Conservation (phyloP, 2,888 invertebrate genomes). For the Cylloceria caligata region DNA sequence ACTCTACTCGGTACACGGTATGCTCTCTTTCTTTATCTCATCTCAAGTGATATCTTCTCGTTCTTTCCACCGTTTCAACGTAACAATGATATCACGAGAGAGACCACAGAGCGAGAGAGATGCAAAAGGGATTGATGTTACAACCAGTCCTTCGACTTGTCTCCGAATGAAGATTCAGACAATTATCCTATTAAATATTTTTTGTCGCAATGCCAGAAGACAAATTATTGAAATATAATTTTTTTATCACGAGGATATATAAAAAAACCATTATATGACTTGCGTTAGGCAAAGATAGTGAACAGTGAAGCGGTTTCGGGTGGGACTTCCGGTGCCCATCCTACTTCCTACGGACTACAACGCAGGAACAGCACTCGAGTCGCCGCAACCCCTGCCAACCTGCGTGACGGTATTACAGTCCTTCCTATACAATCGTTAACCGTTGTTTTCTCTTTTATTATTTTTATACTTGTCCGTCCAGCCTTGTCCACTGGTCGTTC, state of each 20-base stretch:
- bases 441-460: constrained; percentile 63
- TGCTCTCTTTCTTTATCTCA: constrained; percentile 39
- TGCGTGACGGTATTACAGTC: constrained; percentile 75
- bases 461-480: constrained; percentile 32
- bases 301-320: constrained; percentile 70
- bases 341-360: constrained; percentile 77
- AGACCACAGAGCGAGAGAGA: constrained; percentile 31
- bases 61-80: constrained; percentile 52
- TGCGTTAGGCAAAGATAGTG: constrained; percentile 24
- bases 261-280: constrained; percentile 27
- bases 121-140: constrained; percentile 16
- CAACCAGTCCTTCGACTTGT: not conserved
- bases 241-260: not conserved
- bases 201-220: not conserved
- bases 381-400: constrained; percentile 76
- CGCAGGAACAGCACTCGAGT: constrained; percentile 54
- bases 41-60: constrained; percentile 14
- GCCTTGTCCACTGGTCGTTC: constrained; percentile 36
- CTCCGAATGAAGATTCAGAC: not conserved
- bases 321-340: constrained; percentile 80
- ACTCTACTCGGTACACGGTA: constrained; percentile 48
- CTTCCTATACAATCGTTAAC: constrained; percentile 67
- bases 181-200: constrained; percentile 4
- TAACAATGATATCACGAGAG: constrained; percentile 73
- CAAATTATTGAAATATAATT: constrained; percentile 1